phyloP scores from a whole-genome alignment of 2,888 invertebrate species.

The Dynastes grantii region DNA sequence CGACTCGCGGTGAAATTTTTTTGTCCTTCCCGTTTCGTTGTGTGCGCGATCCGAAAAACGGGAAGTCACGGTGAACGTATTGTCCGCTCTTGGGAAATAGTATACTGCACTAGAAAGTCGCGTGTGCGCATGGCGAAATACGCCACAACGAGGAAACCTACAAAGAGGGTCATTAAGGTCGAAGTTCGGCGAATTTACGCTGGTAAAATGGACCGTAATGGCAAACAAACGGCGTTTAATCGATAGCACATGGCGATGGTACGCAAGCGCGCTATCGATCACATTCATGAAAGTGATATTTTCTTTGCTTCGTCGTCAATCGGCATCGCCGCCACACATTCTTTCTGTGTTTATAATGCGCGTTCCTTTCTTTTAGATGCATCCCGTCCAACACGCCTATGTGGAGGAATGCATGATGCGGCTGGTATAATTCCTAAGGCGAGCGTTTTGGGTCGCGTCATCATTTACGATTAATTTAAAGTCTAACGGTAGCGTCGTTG shows the following conservation, averaged over 20 bases:
- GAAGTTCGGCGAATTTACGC: slow-evolving; percentile 18
- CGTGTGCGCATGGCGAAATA: slow-evolving; percentile 47
- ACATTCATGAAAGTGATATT: slow-evolving; percentile 50
- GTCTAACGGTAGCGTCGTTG: too few relatives aligned
- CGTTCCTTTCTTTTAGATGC: slow-evolving; percentile 16
- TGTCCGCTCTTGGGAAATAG: slow-evolving; percentile 26
- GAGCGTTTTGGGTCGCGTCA: too few relatives aligned
- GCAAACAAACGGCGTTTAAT: slow-evolving; percentile 37
- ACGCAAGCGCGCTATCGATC: slow-evolving; percentile 51
- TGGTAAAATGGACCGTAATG: slow-evolving; percentile 37
- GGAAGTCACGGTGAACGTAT: slow-evolving; percentile 8
- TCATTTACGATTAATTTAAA: too few relatives aligned
- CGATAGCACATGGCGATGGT: slow-evolving; percentile 46
- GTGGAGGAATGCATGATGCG: background rate
- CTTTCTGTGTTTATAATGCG: background rate
- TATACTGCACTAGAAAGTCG: slow-evolving; percentile 12
- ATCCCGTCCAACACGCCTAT: background rate
- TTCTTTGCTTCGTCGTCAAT: slow-evolving; percentile 36
- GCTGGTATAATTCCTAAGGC: background rate
- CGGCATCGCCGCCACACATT: slow-evolving; percentile 2
- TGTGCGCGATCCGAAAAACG: slow-evolving; percentile 5
- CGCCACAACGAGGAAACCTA: slow-evolving; percentile 44
- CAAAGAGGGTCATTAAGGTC: slow-evolving; percentile 23
- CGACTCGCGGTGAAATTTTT: slow-evolving; percentile 32
- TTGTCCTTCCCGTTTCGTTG: background rate